Base-by-base conservation (phyloP, 2,797 vertebrate species). In the Anisognathus igniventris region DNA sequence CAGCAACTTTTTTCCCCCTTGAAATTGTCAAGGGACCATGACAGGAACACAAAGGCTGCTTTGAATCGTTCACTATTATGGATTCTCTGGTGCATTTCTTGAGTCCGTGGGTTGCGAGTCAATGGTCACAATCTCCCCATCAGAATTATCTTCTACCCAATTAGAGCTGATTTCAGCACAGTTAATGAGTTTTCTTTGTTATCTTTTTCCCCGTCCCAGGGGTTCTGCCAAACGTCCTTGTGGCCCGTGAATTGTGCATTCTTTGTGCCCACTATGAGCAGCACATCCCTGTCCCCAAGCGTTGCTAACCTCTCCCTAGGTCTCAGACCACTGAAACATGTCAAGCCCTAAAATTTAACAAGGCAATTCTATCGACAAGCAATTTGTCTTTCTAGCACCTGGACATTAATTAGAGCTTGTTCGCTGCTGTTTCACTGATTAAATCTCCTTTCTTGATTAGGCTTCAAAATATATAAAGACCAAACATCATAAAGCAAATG, bases 241-340 rank as follows among this genome's bases (percentile, higher is more conserved):
- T 1, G 30, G 54, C 24, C 24, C 0, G 0, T 33, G 30, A 53
- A 76, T 68, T 39, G 47, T 22, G 56, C 0, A 0, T 25, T 47
- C 24, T 53, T 54, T 33, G 40, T 47, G 33, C 30, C 17, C 33
- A 12, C 30, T 6, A 5, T 8, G 9, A 61, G 20, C 54, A 61
- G 47, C 47, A 47, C 39, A 45, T 6, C 8, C 13, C 23, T 30
- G 10, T 47, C 20, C 13, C n/a, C 47, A 33, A 3, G 47, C 37
- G 39, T 30, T 30, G 40, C 24, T 4, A 45, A 28, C 20, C 39
- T 53, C 17, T 2, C 30, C 16, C 24, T 8, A 7, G 16, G 7
- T 24, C 54, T 45, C 4, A 53, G 39, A 24, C 28, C 30, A 25
- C 21, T 10, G 33, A 54, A 54, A 24, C 33, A 3, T 1, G 3